These are phyloP conservation scores for Saturnia japonica DNA, from an alignment of 2,888 invertebrate genomes.

Conservation along the genomic window DNA sequence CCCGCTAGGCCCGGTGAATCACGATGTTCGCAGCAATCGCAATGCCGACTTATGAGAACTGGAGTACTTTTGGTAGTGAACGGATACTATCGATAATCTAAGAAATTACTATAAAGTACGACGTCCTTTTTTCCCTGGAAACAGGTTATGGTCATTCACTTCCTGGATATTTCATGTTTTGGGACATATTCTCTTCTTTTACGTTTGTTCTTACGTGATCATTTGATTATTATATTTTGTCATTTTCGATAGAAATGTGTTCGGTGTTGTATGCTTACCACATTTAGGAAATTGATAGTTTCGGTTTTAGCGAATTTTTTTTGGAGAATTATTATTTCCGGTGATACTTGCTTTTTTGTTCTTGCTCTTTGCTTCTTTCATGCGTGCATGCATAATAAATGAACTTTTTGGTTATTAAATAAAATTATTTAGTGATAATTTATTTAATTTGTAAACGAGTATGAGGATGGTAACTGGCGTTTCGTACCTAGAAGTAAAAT, in stretches of 20 bases:
- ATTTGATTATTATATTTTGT: neutral
- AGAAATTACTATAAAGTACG: neutral
- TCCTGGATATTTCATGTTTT: neutral
- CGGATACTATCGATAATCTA: neutral
- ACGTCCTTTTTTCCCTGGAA: neutral
- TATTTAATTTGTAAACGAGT: neutral
- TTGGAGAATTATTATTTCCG: too few species aligned
- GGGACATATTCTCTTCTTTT: neutral
- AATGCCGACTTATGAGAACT: neutral
- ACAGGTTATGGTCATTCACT: neutral
- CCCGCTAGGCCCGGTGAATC: conserved; percentile 71
- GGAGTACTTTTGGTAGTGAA: neutral
- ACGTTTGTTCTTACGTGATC: neutral
- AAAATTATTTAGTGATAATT: neutral
- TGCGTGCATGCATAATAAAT: neutral
- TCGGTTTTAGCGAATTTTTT: neutral
- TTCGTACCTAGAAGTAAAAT: neutral
- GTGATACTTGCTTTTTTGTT: too few species aligned
- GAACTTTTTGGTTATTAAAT: neutral
- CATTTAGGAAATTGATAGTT: neutral
- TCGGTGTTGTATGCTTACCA: too few species aligned
- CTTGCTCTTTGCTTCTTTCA: too few species aligned
- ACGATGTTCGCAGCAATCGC: conserved; percentile 33
- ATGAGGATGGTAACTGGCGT: neutral
- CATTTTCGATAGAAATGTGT: neutral